Conservation (phyloP, 2,797 vertebrate species). For the Mormyrops attenuatus region DNA sequence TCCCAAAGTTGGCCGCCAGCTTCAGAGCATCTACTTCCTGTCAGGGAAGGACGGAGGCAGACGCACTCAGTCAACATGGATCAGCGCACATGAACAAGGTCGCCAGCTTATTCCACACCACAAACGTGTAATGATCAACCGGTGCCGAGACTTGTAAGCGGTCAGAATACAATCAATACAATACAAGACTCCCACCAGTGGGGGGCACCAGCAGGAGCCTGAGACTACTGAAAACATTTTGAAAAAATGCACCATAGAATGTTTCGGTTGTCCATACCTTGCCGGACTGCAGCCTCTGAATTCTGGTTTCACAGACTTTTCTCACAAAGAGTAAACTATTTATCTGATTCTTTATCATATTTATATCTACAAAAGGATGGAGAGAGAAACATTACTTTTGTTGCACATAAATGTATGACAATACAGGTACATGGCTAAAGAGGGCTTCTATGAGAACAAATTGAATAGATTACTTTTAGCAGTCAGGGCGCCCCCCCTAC, state of each 20-base stretch:
- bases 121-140: not conserved
- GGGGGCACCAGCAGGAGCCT: not conserved
- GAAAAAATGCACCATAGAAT: not conserved
- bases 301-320: constrained; percentile 97
- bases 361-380: constrained; percentile 76
- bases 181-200: not conserved
- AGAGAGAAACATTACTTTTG: not conserved
- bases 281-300: constrained; percentile 93
- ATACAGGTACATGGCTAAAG: constrained; percentile 7
- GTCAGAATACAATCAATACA: not conserved
- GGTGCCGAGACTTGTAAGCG: not conserved
- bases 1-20: constrained; percentile 92
- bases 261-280: constrained; percentile 73
- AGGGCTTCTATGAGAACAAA: constrained; percentile 2
- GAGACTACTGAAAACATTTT: not conserved
- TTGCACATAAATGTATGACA: not conserved
- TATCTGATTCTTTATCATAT: constrained; percentile 98
- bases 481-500: constrained; percentile 47
- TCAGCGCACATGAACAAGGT: not conserved
- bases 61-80: not conserved
- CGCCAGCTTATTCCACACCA: not conserved
- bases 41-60: constrained; percentile 33
- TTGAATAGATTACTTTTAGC: not conserved
- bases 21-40: constrained; percentile 96
- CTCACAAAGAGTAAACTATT: constrained; percentile 98